Evolutionary conservation across 30 jellyfish, hydroid and myxozoan genomes (phyloP).

Genomic region (Morbakka virulenta): DNA sequence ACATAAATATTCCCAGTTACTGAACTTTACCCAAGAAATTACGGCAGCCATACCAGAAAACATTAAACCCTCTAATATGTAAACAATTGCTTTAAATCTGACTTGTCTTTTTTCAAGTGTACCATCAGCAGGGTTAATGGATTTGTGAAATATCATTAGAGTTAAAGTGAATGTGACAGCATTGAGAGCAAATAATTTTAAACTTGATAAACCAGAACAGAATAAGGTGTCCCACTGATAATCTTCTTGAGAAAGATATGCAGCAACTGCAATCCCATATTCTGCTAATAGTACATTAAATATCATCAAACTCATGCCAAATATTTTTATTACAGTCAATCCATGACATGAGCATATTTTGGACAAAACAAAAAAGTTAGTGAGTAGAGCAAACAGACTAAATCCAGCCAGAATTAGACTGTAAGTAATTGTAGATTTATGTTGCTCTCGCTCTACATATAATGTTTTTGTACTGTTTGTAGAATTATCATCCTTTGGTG

Average conservation of each 20-base stretch:
- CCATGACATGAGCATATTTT: constrained; percentile 65
- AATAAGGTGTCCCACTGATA: constrained; percentile 62
- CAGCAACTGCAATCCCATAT: constrained; percentile 86
- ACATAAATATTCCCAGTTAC: constrained; percentile 85
- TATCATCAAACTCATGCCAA: constrained; percentile 81
- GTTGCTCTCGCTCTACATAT: neutral
- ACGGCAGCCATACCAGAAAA: constrained; percentile 84
- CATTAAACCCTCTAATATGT: constrained; percentile 83
- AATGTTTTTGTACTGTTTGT: neutral
- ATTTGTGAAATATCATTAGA: constrained; percentile 62
- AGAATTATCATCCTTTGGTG: constrained; percentile 1
- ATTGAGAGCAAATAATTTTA: constrained; percentile 75
- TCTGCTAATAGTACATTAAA: constrained; percentile 74
- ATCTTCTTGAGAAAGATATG: constrained; percentile 58
- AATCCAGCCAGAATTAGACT: constrained; percentile 54
- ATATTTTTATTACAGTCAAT: constrained; percentile 55
- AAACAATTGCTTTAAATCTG: constrained; percentile 94
- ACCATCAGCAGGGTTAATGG: constrained; percentile 65
- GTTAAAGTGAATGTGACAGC: constrained; percentile 71
- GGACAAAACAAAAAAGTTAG: constrained; percentile 57
- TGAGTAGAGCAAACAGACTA: constrained; percentile 53
- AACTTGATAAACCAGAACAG: constrained; percentile 84
- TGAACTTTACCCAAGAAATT: constrained; percentile 89
- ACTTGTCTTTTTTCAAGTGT: constrained; percentile 59
- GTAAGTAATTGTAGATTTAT: constrained; percentile 7